These are phyloP conservation scores for Agrotis segetum DNA, from an alignment of 2,888 invertebrate species.

Conservation along the genomic window DNA sequence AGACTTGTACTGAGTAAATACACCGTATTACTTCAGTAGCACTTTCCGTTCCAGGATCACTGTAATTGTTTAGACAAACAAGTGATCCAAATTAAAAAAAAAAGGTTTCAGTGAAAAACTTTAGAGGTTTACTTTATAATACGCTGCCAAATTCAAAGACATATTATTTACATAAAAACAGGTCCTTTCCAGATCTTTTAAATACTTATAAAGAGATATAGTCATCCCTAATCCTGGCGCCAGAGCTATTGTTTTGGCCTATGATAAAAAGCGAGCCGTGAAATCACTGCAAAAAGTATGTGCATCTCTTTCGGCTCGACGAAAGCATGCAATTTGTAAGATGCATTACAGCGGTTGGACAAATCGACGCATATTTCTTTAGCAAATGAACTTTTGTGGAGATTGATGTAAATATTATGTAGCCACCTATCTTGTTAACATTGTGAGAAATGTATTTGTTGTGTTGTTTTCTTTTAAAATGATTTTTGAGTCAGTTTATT, in stretches of 20 bases:
- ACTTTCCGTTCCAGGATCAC: no score
- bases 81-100: no score
- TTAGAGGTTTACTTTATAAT: no score
- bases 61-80: no score
- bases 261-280: slow-evolving; percentile 49
- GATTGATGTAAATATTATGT: slow-evolving; percentile 28
- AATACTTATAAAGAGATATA: not conserved
- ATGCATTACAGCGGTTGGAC: slow-evolving; percentile 37
- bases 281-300: slow-evolving; percentile 39
- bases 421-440: not conserved
- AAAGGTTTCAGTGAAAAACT: no score
- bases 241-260: slow-evolving; percentile 51
- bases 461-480: not conserved
- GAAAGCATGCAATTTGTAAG: slow-evolving; percentile 50
- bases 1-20: no score
- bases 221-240: slow-evolving; percentile 58
- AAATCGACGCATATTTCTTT: slow-evolving; percentile 52
- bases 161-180: no score
- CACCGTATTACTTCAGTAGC: no score
- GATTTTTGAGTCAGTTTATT: not conserved
- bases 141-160: no score
- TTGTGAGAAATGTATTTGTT: slow-evolving; percentile 9
- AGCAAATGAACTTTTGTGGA: slow-evolving; percentile 36
- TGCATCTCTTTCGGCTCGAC: slow-evolving; percentile 44
- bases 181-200: not conserved